Conservation (phyloP, 2,888 invertebrate genomes). For the Drosophila paramelanica region DNA sequence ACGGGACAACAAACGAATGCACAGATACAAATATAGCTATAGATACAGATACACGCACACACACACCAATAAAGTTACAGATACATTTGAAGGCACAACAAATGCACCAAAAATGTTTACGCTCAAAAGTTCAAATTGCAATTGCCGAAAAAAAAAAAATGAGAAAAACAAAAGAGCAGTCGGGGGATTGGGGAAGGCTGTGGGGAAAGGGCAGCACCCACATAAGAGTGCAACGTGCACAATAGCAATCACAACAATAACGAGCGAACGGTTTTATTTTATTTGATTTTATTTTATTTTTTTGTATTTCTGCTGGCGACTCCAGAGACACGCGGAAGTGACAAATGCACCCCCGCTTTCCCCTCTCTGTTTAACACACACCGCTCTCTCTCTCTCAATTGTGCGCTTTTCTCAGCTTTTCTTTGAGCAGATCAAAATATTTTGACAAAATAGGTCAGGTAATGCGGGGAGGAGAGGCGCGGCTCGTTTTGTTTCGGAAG, state of each 20-base stretch:
- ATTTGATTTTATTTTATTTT: neutral
- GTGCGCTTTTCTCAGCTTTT: too few species aligned
- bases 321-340: conserved; percentile 35
- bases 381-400: too few species aligned
- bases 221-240: conserved; percentile 55
- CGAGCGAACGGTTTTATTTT: conserved; percentile 5
- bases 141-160: conserved; percentile 23
- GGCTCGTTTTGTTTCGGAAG: conserved; percentile 1
- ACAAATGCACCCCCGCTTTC: conserved; percentile 12
- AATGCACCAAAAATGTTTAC: conserved; percentile 6
- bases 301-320: conserved; percentile 15
- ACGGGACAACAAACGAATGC: conserved; percentile 46
- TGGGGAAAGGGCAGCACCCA: conserved; percentile 13
- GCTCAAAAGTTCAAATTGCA: conserved; percentile 40
- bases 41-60: conserved; percentile 23
- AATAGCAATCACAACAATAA: conserved; percentile 49
- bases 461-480: neutral
- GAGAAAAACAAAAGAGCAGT: conserved; percentile 4
- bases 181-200: neutral
- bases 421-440: too few species aligned
- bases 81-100: conserved; percentile 11
- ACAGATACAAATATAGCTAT: conserved; percentile 32
- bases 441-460: conserved; percentile 7
- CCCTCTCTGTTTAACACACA: neutral
- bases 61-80: conserved; percentile 5